Evolutionary conservation across 2,888 invertebrate genomes (phyloP).

Genomic region (Agrochola litura): DNA sequence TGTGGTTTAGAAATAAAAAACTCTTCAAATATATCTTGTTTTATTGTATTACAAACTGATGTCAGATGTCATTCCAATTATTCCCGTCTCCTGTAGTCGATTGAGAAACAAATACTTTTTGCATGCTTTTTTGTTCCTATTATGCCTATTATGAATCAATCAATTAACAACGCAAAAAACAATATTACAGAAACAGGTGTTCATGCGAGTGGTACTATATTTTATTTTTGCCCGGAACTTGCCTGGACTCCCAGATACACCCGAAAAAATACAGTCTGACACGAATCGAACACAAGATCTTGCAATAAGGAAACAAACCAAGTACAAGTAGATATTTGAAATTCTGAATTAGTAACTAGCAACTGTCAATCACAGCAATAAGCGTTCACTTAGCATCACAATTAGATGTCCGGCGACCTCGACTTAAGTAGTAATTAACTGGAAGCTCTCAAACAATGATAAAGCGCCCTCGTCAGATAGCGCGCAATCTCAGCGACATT

Average conservation of each 20-base stretch:
- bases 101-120: background rate
- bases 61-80: background rate
- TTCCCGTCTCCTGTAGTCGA: background rate
- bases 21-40: conserved; percentile 45
- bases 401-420: conserved; percentile 36
- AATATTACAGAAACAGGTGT: background rate
- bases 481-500: conserved; percentile 63
- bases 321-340: background rate
- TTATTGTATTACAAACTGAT: conserved; percentile 25
- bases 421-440: conserved; percentile 36
- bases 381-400: conserved; percentile 25
- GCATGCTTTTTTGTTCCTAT: background rate
- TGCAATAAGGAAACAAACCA: background rate
- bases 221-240: background rate
- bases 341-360: background rate
- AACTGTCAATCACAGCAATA: conserved; percentile 19
- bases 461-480: conserved; percentile 63
- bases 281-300: background rate
- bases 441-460: conserved; percentile 64
- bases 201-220: background rate
- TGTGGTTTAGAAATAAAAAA: conserved; percentile 59
- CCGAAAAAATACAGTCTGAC: background rate
- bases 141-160: too few species aligned
- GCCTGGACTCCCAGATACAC: background rate
- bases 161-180: background rate